Percentiles rank a stretch among this genome's conserved stretches.
phyloP scores from a whole-genome alignment of 1,140 invertebrate genomes.

The Drosophila navojoa region DNA sequence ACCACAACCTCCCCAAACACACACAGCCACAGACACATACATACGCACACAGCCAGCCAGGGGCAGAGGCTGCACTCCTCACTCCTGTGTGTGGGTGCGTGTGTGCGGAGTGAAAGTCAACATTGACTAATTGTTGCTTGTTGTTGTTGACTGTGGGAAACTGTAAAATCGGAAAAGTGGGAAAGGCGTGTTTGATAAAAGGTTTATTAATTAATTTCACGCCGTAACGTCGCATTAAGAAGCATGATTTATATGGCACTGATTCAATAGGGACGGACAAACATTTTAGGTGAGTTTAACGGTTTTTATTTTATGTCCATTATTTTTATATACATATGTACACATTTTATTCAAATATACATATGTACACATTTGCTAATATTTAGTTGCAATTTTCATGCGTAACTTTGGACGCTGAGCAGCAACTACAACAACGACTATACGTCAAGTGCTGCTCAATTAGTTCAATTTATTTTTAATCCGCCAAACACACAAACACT shows the following conservation, averaged over 20 bases:
- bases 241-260: constrained; percentile 79
- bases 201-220: not conserved
- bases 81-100: constrained; percentile 17
- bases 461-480: constrained; percentile 78
- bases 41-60: constrained; percentile 1
- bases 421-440: constrained; percentile 21
- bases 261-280: constrained; percentile 73
- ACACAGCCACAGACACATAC: not conserved
- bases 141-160: not conserved
- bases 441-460: constrained; percentile 60
- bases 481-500: constrained; percentile 23
- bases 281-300: constrained; percentile 61
- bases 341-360: not conserved
- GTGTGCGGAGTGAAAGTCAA: constrained; percentile 22
- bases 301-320: not conserved
- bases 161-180: not conserved
- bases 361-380: not conserved
- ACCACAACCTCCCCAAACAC: not conserved
- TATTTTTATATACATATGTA: not conserved
- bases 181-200: not conserved
- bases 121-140: constrained; percentile 37
- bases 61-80: constrained; percentile 1
- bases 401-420: constrained; percentile 11
- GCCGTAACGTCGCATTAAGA: constrained; percentile 43
- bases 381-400: constrained; percentile 25